Evolutionary conservation across 2,888 invertebrate genomes (phyloP), one percentile per base, ranked within the genome.

Genomic region (Drosophila birchii): DNA sequence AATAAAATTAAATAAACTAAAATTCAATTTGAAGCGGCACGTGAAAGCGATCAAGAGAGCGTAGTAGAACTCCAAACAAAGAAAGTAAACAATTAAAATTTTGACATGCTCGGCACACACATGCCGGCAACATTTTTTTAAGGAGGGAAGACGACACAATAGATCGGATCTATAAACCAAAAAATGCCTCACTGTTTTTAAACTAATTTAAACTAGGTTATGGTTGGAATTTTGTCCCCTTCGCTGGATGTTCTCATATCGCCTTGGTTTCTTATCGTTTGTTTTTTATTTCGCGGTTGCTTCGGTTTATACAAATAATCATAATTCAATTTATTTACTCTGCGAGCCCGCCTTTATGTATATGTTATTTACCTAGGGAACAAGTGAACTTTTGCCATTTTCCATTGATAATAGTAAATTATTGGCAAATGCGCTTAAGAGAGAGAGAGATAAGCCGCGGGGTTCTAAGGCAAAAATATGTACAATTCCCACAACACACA

Each of bases 381-480:
- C 43, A 67, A 55, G 62, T 75, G 72, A 73, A 79, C 68, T 58
- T 73, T 57, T 72, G 72, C 57, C 62, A 69, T 59, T 79, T 73
- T 68, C 55, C 67, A 78, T 62, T 85, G 83, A 82, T 87, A 76
- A 78, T 72, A 70, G 57, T 58, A 43, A 80, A 77, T 80, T 78
- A 70, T 82, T 86, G 72, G 73, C 66, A 87, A 82, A 82, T 77
- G 75, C 62, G 86, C 74, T 82, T 76, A 68, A 62, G 45, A 58
- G 44, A 59, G 45, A 58, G 43, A 88, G 44, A 61, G 86, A 84
- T 88, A 86, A 86, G 78, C 82, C 29, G 38, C 32, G n/a, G 14
- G 44, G 61, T 62, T 73, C 58, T 66, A 57, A 51, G 68, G 36
- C 70, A 47, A 54, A 34, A 43, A 51, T 32, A 39, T 26, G 26